Conservation (phyloP, 2,113 vertebrate genomes). For the Pangasianodon gigas region DNA sequence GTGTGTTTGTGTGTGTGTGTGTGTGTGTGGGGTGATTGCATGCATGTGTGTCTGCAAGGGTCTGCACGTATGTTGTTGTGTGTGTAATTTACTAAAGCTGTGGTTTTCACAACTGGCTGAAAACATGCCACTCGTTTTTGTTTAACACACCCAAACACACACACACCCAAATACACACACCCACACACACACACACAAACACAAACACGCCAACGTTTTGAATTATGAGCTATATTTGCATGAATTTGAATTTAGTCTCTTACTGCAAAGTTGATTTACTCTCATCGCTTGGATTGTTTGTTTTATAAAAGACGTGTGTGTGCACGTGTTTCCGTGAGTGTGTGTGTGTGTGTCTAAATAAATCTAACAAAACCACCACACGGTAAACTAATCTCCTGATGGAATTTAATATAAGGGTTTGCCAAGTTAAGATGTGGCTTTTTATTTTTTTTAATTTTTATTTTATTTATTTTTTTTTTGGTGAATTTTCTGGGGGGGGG, state of each 20-base stretch:
- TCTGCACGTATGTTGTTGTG: not conserved
- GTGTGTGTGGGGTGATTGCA: no score
- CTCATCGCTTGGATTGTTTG: not conserved
- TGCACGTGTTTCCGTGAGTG: no score
- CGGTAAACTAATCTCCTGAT: no score
- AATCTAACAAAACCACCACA: no score
- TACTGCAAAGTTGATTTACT: not conserved
- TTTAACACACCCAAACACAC: not conserved
- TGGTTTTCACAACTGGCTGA: not conserved
- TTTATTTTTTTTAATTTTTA: no score
- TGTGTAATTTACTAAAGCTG: not conserved
- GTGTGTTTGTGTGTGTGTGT: no score
- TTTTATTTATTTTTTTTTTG: no score
- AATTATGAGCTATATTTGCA: not conserved
- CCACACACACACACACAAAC: no score
- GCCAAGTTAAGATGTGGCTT: no score
- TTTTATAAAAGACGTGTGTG: not conserved
- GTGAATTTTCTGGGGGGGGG: no score
- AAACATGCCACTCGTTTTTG: not conserved
- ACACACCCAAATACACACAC: not conserved
- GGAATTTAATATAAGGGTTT: no score
- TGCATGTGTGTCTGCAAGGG: no score
- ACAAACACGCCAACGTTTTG: not conserved
- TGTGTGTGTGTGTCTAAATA: not conserved
- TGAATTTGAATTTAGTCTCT: not conserved